Evolutionary conservation across 2,113 vertebrate species (phyloP), one percentile per base, ranked within the genome.

Genomic region (Ammodytes dubius): DNA sequence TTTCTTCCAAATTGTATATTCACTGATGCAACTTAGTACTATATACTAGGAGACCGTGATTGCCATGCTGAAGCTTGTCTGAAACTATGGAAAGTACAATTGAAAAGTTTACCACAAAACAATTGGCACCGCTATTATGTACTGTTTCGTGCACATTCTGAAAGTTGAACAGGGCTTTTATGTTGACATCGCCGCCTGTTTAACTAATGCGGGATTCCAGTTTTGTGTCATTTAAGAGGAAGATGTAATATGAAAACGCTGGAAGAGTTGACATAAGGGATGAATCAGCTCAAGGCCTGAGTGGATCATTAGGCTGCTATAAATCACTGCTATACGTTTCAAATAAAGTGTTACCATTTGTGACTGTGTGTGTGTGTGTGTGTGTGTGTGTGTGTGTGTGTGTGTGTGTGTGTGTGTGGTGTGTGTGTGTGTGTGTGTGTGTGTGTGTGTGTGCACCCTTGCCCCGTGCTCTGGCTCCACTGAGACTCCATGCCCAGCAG

Each of bases 401-500:
- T 67, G 39, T 78, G 47, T 67, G 54, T 74, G 42, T 70, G 83
- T 92, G 86, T 91, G 89, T 91, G 63, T 65, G n/a, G 15, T 46
- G 35, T 70, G 60, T 42, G 4, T 63, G 63, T 71, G 52, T 72
- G 68, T 58, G 63, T 42, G 27, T 50, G 57, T 67, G 69, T 53
- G 66, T 75, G 74, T 11, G 42, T 42, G 64, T 43, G 61, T 46
- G 19, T 17, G 53, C 27, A 27, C 50, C 27, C 39, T 81, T 77
- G 89, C 89, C 93, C 87, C 82, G 7, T 71, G 82, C 88, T 91
- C 87, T 90, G 90, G 91, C 90, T 77, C 83, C 90, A 93, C 85
- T 84, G 81, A 52, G 95, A 92, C 95, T 95, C 93, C 91, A 90
- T 95, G 93, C 94, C 94, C 93, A 94, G 94, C 95, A 95, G 93